Conservation (phyloP, 1,140 invertebrate genomes). For the Holcopasites calliopsidis region DNA sequence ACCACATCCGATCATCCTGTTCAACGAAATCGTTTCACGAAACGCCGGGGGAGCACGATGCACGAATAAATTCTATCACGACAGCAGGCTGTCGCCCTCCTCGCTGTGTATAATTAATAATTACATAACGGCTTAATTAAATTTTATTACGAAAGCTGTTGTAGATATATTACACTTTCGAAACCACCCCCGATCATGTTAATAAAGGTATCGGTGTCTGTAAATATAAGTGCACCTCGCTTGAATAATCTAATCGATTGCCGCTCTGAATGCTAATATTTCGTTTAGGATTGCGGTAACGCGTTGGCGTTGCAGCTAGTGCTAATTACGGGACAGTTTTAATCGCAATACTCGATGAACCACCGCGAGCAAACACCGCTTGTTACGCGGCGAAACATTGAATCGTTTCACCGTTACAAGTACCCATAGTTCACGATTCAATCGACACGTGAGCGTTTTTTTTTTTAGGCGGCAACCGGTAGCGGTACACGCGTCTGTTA, state of each 20-base stretch:
- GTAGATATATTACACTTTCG: neutral
- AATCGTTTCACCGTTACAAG: neutral
- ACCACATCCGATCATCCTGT: neutral
- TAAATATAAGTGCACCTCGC: slow-evolving; percentile 45
- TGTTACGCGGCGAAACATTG: neutral
- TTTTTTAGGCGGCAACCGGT: neutral
- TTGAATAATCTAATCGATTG: slow-evolving; percentile 44
- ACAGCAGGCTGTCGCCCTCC: too few species aligned
- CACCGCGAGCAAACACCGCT: neutral
- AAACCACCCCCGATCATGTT: slow-evolving; percentile 5
- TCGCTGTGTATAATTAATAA: neutral
- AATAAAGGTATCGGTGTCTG: slow-evolving; percentile 2
- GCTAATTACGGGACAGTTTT: slow-evolving; percentile 41
- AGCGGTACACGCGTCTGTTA: neutral
- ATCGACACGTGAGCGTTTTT: slow-evolving; percentile 1
- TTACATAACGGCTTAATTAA: neutral
- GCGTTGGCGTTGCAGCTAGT: slow-evolving; percentile 1
- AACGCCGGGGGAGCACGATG: neutral
- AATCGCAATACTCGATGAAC: slow-evolving; percentile 28
- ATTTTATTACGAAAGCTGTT: neutral
- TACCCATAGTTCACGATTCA: neutral
- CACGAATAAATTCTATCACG: too few species aligned
- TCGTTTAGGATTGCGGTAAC: slow-evolving; percentile 49
- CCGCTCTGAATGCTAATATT: slow-evolving; percentile 23
- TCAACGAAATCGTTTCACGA: slow-evolving; percentile 20